Percentiles rank a stretch among this genome's conserved stretches.
phyloP scores from a whole-genome alignment of 37 sponge, comb jelly and placozoan genomes.

The Eunapius fragilis region DNA sequence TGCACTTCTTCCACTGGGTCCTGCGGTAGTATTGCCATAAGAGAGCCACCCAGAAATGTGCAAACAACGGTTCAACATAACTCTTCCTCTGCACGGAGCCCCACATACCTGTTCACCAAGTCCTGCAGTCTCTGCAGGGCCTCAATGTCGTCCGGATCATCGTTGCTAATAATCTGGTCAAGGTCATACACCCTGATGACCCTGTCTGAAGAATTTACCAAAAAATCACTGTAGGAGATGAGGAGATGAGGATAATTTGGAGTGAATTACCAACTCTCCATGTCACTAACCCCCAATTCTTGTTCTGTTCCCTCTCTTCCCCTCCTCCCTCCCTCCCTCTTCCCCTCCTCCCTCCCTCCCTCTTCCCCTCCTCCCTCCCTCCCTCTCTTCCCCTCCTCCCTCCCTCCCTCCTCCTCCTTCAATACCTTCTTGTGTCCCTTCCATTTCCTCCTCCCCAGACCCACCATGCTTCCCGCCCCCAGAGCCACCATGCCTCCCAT shows the following conservation, averaged over 20 bases:
- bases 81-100: not conserved
- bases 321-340: not conserved
- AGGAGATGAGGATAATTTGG: not conserved
- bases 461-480: not conserved
- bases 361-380: not conserved
- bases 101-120: conserved; percentile 83
- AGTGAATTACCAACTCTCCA: not conserved
- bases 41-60: not conserved
- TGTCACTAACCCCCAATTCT: not conserved
- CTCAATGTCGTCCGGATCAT: conserved; percentile 64
- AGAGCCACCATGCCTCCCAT: not conserved
- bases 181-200: conserved; percentile 91
- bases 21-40: too few relatives aligned
- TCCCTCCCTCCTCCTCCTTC: not conserved
- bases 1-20: conserved; percentile 96
- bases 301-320: too few relatives aligned
- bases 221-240: conserved; percentile 59
- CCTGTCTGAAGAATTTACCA: conserved; percentile 93
- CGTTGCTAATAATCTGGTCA: conserved; percentile 59
- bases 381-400: not conserved
- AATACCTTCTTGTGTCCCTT: not conserved
- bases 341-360: too few relatives aligned
- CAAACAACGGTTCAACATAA: not conserved
- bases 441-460: not conserved
- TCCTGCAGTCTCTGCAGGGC: conserved; percentile 94